A percentile compares a stretch with the other conserved stretches of the same genome.
Conservation (phyloP, 2,113 vertebrate genomes). For the Martes martes region DNA sequence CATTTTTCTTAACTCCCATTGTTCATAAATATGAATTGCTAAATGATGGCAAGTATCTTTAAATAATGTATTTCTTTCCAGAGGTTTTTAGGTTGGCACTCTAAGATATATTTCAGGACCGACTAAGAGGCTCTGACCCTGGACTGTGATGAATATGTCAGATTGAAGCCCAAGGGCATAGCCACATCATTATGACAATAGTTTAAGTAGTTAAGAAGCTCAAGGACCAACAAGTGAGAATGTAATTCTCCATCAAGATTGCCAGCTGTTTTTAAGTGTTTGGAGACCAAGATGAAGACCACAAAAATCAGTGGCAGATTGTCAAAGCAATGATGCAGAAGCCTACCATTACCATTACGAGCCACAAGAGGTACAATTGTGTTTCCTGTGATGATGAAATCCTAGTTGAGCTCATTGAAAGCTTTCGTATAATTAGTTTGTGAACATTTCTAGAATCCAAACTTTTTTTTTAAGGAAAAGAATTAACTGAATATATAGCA, state of each 20-base stretch:
- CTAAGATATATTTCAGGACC: constrained; percentile 17
- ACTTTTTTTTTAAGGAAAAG: constrained; percentile 10
- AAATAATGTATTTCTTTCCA: not conserved
- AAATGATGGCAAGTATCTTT: not conserved
- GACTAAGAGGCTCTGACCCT: not conserved
- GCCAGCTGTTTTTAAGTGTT: constrained; percentile 69
- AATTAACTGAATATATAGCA: not conserved
- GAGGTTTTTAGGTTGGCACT: not conserved
- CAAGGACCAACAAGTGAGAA: constrained; percentile 65
- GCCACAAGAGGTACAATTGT: constrained; percentile 46
- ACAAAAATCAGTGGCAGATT: constrained; percentile 64
- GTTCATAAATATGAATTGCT: not conserved
- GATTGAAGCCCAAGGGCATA: not conserved
- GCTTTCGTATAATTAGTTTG: constrained; percentile 25
- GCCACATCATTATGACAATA: constrained; percentile 57
- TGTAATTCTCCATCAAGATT: constrained; percentile 60
- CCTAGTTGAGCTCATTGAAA: constrained; percentile 37
- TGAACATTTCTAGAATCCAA: constrained; percentile 38
- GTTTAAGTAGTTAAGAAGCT: constrained; percentile 53
- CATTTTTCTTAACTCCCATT: not conserved
- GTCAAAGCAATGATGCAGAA: constrained; percentile 69
- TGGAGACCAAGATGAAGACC: constrained; percentile 64
- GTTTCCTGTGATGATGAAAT: constrained; percentile 40
- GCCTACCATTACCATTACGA: constrained; percentile 34
- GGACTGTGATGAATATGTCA: not conserved